Evolutionary conservation across 2,113 vertebrate species (phyloP), one percentile per base, ranked within the genome.

Genomic region (Chunga burmeisteri): DNA sequence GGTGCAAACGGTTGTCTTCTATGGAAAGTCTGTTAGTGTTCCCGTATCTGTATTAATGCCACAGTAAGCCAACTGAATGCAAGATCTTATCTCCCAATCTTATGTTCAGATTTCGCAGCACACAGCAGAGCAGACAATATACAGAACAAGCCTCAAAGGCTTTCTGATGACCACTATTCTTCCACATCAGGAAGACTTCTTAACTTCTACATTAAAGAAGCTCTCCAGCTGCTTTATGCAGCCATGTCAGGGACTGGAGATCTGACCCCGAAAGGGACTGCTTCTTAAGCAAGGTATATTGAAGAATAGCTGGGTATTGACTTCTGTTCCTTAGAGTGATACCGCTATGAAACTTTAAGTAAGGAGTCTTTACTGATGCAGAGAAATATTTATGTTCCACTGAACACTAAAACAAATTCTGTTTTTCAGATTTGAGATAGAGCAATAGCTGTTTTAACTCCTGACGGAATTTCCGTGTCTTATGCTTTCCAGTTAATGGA

Each of bases 71-170:
- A 68, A 16, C 15, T 36, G 27, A 63, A 19, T 20, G 8, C 34
- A 47, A 81, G 44, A 32, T 47, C 11, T 50, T 56, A 44, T 5
- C 19, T 67, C 42, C n/a, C 49, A 40, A 4, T 23, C n/a, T 67
- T 93, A 30, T 5, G 3, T 72, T 67, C 47, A 62, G 16, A 10
- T 66, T 50, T 7, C 53, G 40, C 25, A 72, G 14, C 36, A 63
- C 0, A 0, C 12, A 74, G 18, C 1, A 0, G 12, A 50, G 23
- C 27, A 70, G 40, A 49, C 8, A 56, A 25, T 7, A 38, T 16
- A 32, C 0, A 66, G 15, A 65, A 38, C 8, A 59, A 55, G 30
- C 5, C 16, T 59, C n/a, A 49, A 62, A 4, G 7, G 9, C 11
- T 81, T 20, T 81, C 34, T 16, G 10, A 34, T 13, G 62, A 59